Evolutionary conservation across 2,113 vertebrate genomes (phyloP), one percentile per base, ranked within the genome.

Genomic region (Indicator maculatus): DNA sequence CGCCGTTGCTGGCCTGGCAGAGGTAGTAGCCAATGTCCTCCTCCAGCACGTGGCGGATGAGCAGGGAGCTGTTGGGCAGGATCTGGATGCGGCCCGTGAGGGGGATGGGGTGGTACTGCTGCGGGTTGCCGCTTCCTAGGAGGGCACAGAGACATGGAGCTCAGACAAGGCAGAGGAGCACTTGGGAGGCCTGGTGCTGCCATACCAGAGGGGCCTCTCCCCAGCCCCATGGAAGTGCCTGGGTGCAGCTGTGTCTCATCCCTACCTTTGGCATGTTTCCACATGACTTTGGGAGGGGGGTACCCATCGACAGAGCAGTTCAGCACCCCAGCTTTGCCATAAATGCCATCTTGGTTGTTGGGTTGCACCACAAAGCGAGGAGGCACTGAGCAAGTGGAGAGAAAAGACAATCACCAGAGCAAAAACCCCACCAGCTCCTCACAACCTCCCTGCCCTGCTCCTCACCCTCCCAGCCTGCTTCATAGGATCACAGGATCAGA

Each of bases 271-370:
- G 99, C 99, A 1, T 99, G 99, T 52, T 99, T 99, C 99, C 99
- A 99, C 98, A 99, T 99, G 96, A 99, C 99, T 96, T 99, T 99
- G 1, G 99, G 99, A 27, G 99, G 99, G 4, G 99, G 99, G 83
- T 99, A 99, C 53, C 99, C 99, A 3, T 99, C 99, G 28, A 99
- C 99, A 0, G 99, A 99, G 93, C 99, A 99, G 96, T 99, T 99
- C 56, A 99, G 97, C 96, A 99, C 99, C 12, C 99, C 99, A 0
- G 99, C 98, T 94, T 99, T 99, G 36, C 99, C 99, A 0, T 99
- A 99, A 96, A 99, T 99, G 83, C 99, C 99, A 23, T 99, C 99
- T 93, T 99, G 99, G 96, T 99, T 99, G 97, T 99, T 99, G 90
- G 99, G 99, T 66, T 99, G 99, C 50, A 99, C 99, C 96, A 99